These are phyloP conservation scores for Galaxea fascicularis DNA, from an alignment of 92 coral and sea anemone genomes.

Conservation along the genomic window DNA sequence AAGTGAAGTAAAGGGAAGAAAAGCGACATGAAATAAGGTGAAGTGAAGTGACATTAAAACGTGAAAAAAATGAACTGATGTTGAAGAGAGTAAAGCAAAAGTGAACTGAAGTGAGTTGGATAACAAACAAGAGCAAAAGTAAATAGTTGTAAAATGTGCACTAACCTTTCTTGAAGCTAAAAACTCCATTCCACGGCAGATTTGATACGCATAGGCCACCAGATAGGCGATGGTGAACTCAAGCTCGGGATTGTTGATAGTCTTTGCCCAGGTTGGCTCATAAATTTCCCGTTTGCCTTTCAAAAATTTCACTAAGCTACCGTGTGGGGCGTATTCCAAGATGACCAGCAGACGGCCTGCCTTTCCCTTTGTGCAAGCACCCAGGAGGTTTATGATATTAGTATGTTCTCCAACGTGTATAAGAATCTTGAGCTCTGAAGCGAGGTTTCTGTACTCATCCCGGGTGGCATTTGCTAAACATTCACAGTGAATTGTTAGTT, in stretches of 20 bases:
- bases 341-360: slow-evolving; percentile 73
- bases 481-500: not conserved
- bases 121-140: not conserved
- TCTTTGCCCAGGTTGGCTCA: slow-evolving; percentile 81
- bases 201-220: slow-evolving; percentile 72
- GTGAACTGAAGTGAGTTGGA: not conserved
- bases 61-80: not conserved
- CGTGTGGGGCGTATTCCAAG: slow-evolving; percentile 89
- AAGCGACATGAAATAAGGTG: not conserved
- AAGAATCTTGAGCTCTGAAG: slow-evolving; percentile 85
- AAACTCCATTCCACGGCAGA: slow-evolving; percentile 86
- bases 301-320: slow-evolving; percentile 75
- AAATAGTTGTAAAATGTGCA: not conserved
- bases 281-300: slow-evolving; percentile 78
- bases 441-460: slow-evolving; percentile 83
- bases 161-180: slow-evolving; percentile 84
- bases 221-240: slow-evolving; percentile 73
- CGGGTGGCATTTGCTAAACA: slow-evolving; percentile 61
- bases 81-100: not conserved
- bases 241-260: slow-evolving; percentile 61
- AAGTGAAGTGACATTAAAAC: not conserved
- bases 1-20: not conserved
- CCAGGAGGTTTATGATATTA: slow-evolving; percentile 83
- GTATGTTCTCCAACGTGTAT: slow-evolving; percentile 89
- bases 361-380: slow-evolving; percentile 81